A percentile compares a stretch with the other conserved stretches of the same genome.
Conservation (phyloP, 2,888 invertebrate genomes). For the Macropis europaea region DNA sequence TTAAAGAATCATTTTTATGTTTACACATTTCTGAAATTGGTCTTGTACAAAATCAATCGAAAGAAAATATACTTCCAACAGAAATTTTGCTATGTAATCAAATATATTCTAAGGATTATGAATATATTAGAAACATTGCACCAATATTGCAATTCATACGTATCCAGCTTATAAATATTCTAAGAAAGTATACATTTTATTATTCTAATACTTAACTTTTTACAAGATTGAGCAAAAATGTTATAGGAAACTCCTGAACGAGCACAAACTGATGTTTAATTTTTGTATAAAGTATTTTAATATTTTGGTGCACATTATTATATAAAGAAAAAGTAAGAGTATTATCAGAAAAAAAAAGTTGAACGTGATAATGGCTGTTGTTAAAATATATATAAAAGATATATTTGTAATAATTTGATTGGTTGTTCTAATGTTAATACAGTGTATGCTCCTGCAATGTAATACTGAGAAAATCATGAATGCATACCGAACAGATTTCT, state of each 20-base stretch:
- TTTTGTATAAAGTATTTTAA: constrained; percentile 2
- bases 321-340: constrained; percentile 31
- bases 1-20: constrained; percentile 7
- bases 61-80: neutral
- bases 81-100: neutral
- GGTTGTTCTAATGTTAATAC: constrained; percentile 10
- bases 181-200: constrained; percentile 43
- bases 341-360: constrained; percentile 9
- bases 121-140: constrained; percentile 51
- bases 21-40: neutral
- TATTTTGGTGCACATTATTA: neutral
- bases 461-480: constrained; percentile 40
- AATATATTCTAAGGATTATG: constrained; percentile 27
- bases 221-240: constrained; percentile 71
- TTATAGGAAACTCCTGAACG: constrained; percentile 54
- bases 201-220: constrained; percentile 50
- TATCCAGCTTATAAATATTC: constrained; percentile 20
- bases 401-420: constrained; percentile 23
- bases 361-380: constrained; percentile 13
- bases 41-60: neutral
- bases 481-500: constrained; percentile 10
- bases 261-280: constrained; percentile 18
- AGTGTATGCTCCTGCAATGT: constrained; percentile 11
- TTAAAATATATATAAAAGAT: constrained; percentile 39
- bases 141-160: constrained; percentile 28